Evolutionary conservation across 2,888 invertebrate genomes (phyloP), one percentile per base, ranked within the genome.

Genomic region (Limnephilus marmoratus): DNA sequence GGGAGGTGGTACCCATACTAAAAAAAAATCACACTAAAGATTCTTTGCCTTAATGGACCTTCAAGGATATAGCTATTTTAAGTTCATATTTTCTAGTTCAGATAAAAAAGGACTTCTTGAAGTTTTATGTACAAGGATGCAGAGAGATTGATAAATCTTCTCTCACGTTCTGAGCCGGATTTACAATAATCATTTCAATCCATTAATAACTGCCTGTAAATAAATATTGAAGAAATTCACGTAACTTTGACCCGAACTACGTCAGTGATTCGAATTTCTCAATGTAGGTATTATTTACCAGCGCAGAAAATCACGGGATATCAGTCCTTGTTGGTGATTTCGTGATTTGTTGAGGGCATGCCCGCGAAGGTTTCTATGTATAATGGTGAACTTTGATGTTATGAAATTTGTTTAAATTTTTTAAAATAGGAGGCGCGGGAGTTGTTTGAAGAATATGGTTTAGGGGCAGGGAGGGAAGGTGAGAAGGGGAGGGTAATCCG

Each of bases 121-220:
- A 68, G 68, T 24, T n/a, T n/a, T n/a, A 31, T 31, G 31, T 31
- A 34, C 31, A 82, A 82, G 31, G 31, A 82, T 31, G 68, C 68
- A 9, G 24, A 68, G 68, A 68, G 24, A 68, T 68, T 68, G 68
- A 68, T 68, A 34, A 82, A 34, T 34, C 31, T 34, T 29, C 82
- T 82, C 31, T 82, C 82, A 82, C 31, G 34, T 82, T 31, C 29
- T 15, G 34, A 82, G 34, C 82, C 82, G 82, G 82, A 82, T 82
- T 34, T 13, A 18, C 82, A 68, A 68, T 68, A 68, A 68, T 68
- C 15, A 34, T 82, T 82, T 31, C 15, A 82, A 82, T 34, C 82
- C 31, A 82, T 82, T 82, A 82, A 82, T 82, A 13, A 82, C 3
- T 31, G 11, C 5, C 24, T 24, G 24, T 68, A 68, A 68, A 68